Evolutionary conservation across 2,888 invertebrate species (phyloP).

Genomic region (Ophioninae sp.): DNA sequence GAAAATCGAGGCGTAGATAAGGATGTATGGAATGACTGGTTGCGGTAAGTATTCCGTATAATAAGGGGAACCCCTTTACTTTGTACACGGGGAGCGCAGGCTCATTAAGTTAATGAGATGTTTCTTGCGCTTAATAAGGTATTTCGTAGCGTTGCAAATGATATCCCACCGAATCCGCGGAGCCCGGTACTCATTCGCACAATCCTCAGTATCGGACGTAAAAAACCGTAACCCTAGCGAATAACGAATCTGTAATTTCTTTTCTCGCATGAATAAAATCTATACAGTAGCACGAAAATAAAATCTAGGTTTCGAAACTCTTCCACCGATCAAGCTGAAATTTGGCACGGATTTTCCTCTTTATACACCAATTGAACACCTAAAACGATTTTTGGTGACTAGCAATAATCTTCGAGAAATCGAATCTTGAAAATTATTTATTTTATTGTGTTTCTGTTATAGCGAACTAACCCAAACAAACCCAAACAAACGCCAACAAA

Average conservation of each 20-base stretch:
- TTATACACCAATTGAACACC: no score
- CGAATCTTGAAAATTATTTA: no score
- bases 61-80: not conserved
- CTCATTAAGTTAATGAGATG: not conserved
- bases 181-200: not conserved
- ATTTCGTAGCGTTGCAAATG: not conserved
- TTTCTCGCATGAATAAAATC: not conserved
- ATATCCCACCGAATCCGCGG: not conserved
- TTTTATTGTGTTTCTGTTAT: no score
- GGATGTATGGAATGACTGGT: not conserved
- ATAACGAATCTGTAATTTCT: not conserved
- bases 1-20: not conserved
- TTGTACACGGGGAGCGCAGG: not conserved
- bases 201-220: not conserved
- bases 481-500: no score
- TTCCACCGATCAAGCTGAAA: no score
- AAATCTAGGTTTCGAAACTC: no score
- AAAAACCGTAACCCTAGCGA: not conserved
- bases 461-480: no score
- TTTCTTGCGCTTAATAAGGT: slow-evolving; percentile 22
- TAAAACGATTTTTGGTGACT: no score
- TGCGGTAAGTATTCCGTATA: not conserved
- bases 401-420: no score
- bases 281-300: not conserved
- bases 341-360: no score